phyloP scores from a whole-genome alignment of 1,140 invertebrate species.

The Trachymyrmex cornetzi region DNA sequence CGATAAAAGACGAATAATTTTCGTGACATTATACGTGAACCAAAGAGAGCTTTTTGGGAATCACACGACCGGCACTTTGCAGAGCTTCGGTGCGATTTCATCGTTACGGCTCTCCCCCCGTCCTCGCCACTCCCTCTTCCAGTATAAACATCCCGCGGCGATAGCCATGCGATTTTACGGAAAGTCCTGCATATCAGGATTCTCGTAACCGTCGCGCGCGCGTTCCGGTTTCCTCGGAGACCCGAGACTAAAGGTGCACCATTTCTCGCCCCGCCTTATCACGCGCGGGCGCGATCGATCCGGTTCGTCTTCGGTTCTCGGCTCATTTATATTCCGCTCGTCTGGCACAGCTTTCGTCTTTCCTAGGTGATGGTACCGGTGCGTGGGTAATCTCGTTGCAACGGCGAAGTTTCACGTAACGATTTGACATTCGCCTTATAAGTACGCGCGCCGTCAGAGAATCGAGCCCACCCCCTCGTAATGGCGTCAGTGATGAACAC shows the following conservation, averaged over 20 bases:
- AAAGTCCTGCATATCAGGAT: constrained; percentile 59
- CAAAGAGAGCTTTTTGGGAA: constrained; percentile 7
- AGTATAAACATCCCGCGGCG: constrained; percentile 17
- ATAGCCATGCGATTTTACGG: constrained; percentile 38
- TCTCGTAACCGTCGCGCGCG: constrained; percentile 65
- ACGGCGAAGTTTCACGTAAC: constrained; percentile 71
- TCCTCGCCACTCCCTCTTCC: neutral
- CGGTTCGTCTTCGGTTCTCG: constrained; percentile 71
- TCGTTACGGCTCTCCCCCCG: neutral
- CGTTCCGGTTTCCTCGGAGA: constrained; percentile 40
- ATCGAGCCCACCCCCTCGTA: constrained; percentile 8
- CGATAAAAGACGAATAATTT: constrained; percentile 6
- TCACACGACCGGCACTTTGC: constrained; percentile 14
- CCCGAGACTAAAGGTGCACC: constrained; percentile 62
- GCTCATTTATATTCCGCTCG: constrained; percentile 75
- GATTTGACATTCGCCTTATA: constrained; percentile 72
- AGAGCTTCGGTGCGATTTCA: constrained; percentile 1
- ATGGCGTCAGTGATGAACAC: constrained; percentile 6
- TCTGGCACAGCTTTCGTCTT: constrained; percentile 73
- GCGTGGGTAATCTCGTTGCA: constrained; percentile 71
- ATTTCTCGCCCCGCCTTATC: constrained; percentile 71
- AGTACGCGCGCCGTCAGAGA: constrained; percentile 41
- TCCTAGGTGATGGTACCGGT: constrained; percentile 15
- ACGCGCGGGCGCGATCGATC: constrained; percentile 71
- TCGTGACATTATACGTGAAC: neutral